These are phyloP conservation scores for Alouatta palliata DNA, from an alignment of 2,113 vertebrate genomes.

Conservation along the genomic window DNA sequence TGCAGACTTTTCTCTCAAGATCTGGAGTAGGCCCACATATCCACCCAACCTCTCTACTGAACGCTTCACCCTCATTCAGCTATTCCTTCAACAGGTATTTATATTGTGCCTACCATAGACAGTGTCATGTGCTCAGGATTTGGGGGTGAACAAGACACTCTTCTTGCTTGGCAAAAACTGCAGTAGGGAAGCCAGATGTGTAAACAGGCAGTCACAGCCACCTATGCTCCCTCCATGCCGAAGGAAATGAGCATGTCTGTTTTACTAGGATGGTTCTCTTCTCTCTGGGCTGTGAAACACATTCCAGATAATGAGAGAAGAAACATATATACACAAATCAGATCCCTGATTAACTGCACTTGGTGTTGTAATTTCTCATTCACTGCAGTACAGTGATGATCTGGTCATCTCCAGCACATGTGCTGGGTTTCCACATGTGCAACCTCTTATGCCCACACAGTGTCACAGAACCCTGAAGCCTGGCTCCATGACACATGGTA, in stretches of 20 bases:
- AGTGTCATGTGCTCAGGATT: background rate
- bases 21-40: background rate
- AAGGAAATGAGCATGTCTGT: background rate
- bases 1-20: background rate
- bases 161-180: background rate
- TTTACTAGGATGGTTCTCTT: background rate
- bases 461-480: background rate
- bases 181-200: background rate
- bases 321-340: background rate
- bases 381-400: too few species aligned
- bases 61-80: background rate
- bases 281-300: background rate
- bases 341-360: background rate
- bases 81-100: background rate
- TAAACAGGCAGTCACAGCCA: background rate
- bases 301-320: background rate
- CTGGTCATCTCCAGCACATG: background rate
- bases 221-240: background rate
- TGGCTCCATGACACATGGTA: background rate
- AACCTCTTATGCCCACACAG: background rate
- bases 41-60: too few species aligned
- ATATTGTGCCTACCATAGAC: fast-evolving
- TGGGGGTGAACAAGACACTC: background rate
- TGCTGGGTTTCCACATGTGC: background rate
- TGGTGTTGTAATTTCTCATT: background rate